Percentiles rank a stretch among this genome's conserved stretches.
Evolutionary conservation across 64 coral and sea anemone genomes (phyloP).

Genomic region (Platygyra sinensis): DNA sequence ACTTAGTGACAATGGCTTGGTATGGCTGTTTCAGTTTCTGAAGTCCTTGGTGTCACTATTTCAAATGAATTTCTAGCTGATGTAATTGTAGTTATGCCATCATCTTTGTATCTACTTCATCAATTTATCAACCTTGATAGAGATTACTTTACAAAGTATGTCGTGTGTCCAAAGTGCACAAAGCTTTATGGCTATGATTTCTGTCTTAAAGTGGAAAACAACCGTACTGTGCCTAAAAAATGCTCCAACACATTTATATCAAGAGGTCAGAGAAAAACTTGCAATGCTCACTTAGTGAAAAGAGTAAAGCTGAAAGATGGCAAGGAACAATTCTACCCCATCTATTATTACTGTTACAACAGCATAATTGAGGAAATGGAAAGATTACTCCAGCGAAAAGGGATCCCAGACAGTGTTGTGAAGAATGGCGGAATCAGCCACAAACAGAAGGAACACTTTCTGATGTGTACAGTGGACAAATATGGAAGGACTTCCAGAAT

Average conservation of each 20-base stretch:
- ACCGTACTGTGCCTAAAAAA: no score
- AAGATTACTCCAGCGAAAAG: constrained; percentile 8
- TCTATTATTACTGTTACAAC: constrained; percentile 57
- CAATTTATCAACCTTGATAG: no score
- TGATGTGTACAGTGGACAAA: constrained; percentile 53
- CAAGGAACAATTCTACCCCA: constrained; percentile 18
- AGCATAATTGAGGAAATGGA: constrained; percentile 57
- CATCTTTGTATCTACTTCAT: no score
- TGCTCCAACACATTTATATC: background rate
- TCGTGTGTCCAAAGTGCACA: no score
- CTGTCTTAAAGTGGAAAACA: no score
- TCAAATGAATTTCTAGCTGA: no score
- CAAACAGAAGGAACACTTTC: background rate
- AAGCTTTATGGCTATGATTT: no score
- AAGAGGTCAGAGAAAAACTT: constrained; percentile 18
- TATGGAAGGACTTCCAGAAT: constrained; percentile 51
- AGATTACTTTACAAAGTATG: no score
- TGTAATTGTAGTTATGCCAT: no score
- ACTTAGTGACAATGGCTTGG: no score
- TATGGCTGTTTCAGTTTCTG: no score
- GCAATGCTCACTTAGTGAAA: constrained; percentile 1
- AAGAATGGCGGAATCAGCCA: constrained; percentile 41
- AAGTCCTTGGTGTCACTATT: no score
- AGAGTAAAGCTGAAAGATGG: constrained; percentile 38
- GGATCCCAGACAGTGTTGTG: constrained; percentile 45